phyloP scores from a whole-genome alignment of 1,140 invertebrate genomes.

The Conus betulinus region DNA sequence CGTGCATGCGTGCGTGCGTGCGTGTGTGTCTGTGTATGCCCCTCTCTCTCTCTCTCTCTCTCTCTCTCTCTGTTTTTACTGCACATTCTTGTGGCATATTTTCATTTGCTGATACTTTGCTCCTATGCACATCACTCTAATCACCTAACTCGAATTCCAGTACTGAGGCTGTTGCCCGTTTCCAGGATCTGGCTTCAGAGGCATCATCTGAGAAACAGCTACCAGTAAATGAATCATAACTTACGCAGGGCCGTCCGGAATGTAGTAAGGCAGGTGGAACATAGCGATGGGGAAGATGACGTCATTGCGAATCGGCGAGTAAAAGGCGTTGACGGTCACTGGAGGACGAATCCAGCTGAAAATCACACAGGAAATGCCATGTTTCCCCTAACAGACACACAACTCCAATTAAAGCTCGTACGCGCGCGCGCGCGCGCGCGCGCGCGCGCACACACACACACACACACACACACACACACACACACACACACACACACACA shows the following conservation, averaged over 20 bases:
- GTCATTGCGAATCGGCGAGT: slow-evolving; percentile 69
- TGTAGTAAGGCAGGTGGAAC: slow-evolving; percentile 70
- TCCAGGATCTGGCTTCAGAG: too few species aligned
- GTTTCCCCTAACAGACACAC: background rate
- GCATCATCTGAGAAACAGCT: background rate
- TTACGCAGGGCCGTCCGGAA: slow-evolving; percentile 65
- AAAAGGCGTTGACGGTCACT: slow-evolving; percentile 68
- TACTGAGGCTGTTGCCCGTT: too few species aligned
- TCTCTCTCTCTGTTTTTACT: too few species aligned
- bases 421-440: too few species aligned
- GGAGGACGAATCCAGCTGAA: slow-evolving; percentile 67
- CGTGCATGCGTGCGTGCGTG: too few species aligned
- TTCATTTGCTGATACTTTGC: too few species aligned
- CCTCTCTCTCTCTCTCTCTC: too few species aligned
- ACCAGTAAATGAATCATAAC: background rate
- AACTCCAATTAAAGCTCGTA: too few species aligned
- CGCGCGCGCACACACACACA: slow-evolving; percentile 1
- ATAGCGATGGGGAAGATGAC: slow-evolving; percentile 71
- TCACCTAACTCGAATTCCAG: too few species aligned
- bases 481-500: background rate
- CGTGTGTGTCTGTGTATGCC: too few species aligned
- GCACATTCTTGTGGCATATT: too few species aligned
- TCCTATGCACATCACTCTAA: too few species aligned
- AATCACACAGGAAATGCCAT: background rate
- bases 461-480: slow-evolving; percentile 10